phyloP scores from a whole-genome alignment of 2,888 invertebrate species.

The Rhaphigaster nebulosa region DNA sequence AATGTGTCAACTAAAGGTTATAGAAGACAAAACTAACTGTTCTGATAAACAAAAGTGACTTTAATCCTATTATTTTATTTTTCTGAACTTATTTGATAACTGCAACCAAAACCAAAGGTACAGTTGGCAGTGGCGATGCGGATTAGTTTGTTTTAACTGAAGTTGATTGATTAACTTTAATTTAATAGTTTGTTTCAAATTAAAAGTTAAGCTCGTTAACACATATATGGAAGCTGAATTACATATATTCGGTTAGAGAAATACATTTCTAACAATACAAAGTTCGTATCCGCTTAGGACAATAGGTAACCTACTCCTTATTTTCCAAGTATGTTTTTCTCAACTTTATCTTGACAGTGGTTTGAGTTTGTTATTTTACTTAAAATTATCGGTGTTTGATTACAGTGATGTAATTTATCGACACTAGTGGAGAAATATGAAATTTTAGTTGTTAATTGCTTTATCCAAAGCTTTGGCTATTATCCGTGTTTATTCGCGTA shows the following conservation, averaged over 20 bases:
- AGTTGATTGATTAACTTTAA: constrained; percentile 47
- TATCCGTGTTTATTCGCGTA: background rate
- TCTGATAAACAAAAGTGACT: background rate
- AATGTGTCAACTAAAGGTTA: background rate
- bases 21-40: background rate
- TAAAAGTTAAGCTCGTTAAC: background rate
- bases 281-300: background rate
- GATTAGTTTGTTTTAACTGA: constrained; percentile 49
- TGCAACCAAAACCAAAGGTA: background rate
- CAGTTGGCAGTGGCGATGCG: constrained; percentile 57
- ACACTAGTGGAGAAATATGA: background rate
- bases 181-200: background rate
- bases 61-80: background rate
- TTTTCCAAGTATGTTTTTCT: constrained; percentile 7
- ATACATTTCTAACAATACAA: background rate
- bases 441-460: background rate
- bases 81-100: background rate
- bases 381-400: background rate
- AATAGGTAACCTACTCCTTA: constrained; percentile 43
- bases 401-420: background rate
- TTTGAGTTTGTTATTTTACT: background rate
- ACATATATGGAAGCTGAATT: background rate
- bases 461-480: background rate
- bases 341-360: background rate
- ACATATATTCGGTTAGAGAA: background rate